phyloP scores from a whole-genome alignment of 2,113 vertebrate genomes.

The Trochalopteron elliotii region DNA sequence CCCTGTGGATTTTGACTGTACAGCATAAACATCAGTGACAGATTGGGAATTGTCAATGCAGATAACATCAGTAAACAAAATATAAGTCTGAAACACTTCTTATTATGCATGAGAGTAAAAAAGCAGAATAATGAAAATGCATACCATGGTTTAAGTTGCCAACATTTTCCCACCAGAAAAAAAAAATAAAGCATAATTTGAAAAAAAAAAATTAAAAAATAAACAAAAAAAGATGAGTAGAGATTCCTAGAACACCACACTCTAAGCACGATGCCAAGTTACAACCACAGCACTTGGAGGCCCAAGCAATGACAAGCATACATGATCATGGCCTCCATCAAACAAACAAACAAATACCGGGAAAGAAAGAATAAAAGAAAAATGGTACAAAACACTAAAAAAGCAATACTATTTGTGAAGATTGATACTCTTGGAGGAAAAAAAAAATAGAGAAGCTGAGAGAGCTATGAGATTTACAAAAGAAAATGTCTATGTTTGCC shows the following conservation, averaged over 20 bases:
- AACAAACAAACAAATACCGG: conserved; percentile 52
- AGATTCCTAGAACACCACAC: conserved; percentile 71
- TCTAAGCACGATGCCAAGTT: conserved; percentile 76
- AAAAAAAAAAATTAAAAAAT: neutral
- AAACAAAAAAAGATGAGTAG: conserved; percentile 51
- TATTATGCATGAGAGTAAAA: conserved; percentile 76
- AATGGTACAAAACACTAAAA: conserved; percentile 67
- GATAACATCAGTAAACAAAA: conserved; percentile 62
- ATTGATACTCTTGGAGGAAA: conserved; percentile 59
- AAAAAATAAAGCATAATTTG: neutral
- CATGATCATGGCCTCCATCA: conserved; percentile 72
- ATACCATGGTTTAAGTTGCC: conserved; percentile 74
- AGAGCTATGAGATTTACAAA: conserved; percentile 75
- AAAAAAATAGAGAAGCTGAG: conserved; percentile 72
- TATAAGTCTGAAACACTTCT: conserved; percentile 44
- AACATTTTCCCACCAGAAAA: conserved; percentile 76
- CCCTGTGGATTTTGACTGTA: conserved; percentile 63
- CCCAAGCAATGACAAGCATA: conserved; percentile 77
- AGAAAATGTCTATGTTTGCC: conserved; percentile 80
- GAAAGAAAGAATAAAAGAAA: conserved; percentile 34
- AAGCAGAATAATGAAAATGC: conserved; percentile 78
- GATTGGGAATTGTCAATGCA: conserved; percentile 65
- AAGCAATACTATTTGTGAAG: conserved; percentile 69
- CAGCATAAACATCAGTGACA: conserved; percentile 74
- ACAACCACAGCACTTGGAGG: conserved; percentile 76